phyloP scores from a whole-genome alignment of 2,888 invertebrate genomes.

The Polia nebulosa region DNA sequence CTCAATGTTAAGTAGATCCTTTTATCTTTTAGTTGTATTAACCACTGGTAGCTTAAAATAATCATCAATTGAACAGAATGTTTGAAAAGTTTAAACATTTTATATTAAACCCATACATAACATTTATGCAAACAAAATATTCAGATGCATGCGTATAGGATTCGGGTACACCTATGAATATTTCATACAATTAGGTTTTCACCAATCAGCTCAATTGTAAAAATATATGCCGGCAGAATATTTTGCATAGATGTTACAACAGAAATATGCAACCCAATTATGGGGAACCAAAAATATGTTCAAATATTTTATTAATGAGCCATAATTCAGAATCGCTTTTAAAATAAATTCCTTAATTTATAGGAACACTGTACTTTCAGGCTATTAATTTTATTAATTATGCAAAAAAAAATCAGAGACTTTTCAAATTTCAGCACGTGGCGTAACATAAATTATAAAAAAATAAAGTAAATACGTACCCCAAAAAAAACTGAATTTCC shows the following conservation, averaged over 20 bases:
- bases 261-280: not conserved
- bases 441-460: constrained; percentile 3
- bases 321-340: not conserved
- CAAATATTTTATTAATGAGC: not conserved
- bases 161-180: not conserved
- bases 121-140: no score
- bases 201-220: not conserved
- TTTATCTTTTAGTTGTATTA: not conserved
- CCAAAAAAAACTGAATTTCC: constrained; percentile 41
- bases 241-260: not conserved
- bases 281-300: not conserved
- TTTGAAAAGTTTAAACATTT: no score
- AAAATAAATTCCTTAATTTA: not conserved
- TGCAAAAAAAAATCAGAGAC: not conserved
- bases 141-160: not conserved
- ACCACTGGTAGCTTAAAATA: no score
- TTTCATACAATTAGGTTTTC: constrained; percentile 11
- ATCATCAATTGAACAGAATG: no score
- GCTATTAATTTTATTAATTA: no score
- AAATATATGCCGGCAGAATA: not conserved
- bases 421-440: constrained; percentile 43
- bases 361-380: not conserved
- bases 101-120: no score
- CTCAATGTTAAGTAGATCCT: not conserved
- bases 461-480: constrained; percentile 29